Evolutionary conservation across 2,797 vertebrate genomes (phyloP).

Genomic region (Enteromius afrohamiltoni): DNA sequence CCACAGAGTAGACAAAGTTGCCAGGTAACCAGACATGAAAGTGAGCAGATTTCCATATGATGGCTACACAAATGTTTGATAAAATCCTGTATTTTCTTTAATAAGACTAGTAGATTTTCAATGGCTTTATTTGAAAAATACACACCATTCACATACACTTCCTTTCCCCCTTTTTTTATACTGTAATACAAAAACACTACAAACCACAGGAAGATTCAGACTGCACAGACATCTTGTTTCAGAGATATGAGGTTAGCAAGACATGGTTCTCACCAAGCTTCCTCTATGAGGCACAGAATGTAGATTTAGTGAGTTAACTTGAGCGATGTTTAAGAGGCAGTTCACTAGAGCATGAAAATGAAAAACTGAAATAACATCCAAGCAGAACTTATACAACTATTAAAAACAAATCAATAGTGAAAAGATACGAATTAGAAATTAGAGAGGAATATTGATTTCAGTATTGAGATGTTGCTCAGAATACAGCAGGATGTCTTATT

Average conservation of each 20-base stretch:
- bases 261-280: background rate
- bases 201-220: constrained; percentile 15
- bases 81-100: background rate
- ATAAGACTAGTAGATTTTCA: background rate
- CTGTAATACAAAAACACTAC: constrained; percentile 31
- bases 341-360: background rate
- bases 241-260: constrained; percentile 8
- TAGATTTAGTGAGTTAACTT: constrained; percentile 4
- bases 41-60: constrained; percentile 7
- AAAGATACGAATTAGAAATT: background rate
- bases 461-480: background rate
- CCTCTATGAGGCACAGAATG: constrained; percentile 14
- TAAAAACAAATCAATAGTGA: background rate
- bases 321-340: background rate
- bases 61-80: background rate
- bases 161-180: background rate
- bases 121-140: constrained; percentile 37
- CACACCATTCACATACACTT: constrained; percentile 1
- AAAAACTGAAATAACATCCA: background rate
- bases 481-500: background rate
- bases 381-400: background rate
- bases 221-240: background rate
- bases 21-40: constrained; percentile 59
- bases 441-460: background rate
- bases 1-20: constrained; percentile 35